Conservation (phyloP, 1,140 invertebrate genomes). For the Eciton burchellii region DNA sequence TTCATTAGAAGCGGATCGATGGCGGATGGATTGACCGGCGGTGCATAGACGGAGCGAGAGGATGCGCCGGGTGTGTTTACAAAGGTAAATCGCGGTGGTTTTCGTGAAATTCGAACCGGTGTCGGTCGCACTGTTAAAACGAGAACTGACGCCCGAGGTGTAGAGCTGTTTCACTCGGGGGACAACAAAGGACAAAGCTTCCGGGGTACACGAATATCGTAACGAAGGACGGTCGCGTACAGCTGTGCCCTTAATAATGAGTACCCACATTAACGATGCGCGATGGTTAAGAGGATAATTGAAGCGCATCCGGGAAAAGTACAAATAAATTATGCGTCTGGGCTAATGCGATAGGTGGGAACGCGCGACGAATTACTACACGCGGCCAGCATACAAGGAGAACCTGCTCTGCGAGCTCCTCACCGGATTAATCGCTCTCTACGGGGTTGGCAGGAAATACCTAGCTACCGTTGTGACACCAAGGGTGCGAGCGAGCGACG, state of each 20-base stretch:
- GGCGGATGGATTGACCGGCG: conserved; percentile 14
- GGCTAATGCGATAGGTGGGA: conserved; percentile 11
- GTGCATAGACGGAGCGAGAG: background rate
- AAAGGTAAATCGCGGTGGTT: conserved; percentile 63
- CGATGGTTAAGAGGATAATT: conserved; percentile 48
- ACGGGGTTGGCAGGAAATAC: conserved; percentile 9
- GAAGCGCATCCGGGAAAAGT: conserved; percentile 2
- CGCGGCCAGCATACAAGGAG: conserved; percentile 13
- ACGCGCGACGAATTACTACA: conserved; percentile 28
- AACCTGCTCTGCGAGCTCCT: background rate
- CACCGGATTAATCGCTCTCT: conserved; percentile 51
- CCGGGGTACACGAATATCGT: conserved; percentile 35
- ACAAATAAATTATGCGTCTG: conserved; percentile 39
- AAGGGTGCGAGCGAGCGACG: conserved; percentile 1
- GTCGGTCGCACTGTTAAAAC: conserved; percentile 47
- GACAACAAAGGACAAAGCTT: conserved; percentile 56
- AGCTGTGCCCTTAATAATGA: conserved; percentile 43
- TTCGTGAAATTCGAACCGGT: conserved; percentile 59
- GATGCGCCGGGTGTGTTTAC: conserved; percentile 48
- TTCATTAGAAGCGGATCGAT: conserved; percentile 32
- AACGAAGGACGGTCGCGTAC: conserved; percentile 35
- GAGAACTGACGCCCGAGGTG: conserved; percentile 48
- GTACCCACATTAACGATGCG: conserved; percentile 22
- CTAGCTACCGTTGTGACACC: background rate
- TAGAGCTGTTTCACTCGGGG: conserved; percentile 42